These are phyloP conservation scores for Telmatochromis brichardi DNA, from an alignment of 2,113 vertebrate species.

Conservation along the genomic window DNA sequence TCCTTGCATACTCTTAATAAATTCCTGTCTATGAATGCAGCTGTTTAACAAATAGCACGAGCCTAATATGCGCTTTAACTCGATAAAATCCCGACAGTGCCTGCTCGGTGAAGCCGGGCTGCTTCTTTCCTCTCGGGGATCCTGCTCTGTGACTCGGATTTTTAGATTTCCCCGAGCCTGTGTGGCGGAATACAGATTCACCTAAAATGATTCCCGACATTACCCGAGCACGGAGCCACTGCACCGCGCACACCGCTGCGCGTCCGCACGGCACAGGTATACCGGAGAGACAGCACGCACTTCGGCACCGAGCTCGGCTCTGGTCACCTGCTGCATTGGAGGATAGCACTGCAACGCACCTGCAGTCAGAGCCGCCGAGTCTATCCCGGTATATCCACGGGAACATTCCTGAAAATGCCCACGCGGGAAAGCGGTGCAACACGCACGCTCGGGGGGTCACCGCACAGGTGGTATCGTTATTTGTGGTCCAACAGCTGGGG, in stretches of 20 bases:
- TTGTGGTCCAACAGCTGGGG: background rate
- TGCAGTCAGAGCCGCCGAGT: background rate
- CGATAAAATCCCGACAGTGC: background rate
- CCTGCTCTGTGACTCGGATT: background rate
- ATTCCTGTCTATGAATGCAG: background rate
- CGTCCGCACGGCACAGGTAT: background rate
- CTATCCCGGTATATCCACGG: background rate
- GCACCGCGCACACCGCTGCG: background rate
- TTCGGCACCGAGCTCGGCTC: background rate
- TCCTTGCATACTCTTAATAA: background rate
- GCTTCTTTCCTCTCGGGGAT: background rate
- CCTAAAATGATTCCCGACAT: background rate
- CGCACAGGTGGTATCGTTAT: background rate
- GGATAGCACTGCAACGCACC: background rate
- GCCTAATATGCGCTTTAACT: background rate
- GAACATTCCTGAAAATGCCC: slow-evolving; percentile 13
- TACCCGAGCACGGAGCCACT: background rate
- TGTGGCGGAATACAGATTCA: background rate
- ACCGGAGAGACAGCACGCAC: background rate
- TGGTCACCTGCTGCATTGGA: slow-evolving; percentile 61
- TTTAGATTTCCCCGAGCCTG: background rate
- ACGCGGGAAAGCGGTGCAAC: background rate
- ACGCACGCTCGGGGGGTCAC: background rate
- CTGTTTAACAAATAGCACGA: background rate
- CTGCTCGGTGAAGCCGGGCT: background rate